Evolutionary conservation across 2,888 invertebrate species (phyloP).

Genomic region (Piscicola geometra): DNA sequence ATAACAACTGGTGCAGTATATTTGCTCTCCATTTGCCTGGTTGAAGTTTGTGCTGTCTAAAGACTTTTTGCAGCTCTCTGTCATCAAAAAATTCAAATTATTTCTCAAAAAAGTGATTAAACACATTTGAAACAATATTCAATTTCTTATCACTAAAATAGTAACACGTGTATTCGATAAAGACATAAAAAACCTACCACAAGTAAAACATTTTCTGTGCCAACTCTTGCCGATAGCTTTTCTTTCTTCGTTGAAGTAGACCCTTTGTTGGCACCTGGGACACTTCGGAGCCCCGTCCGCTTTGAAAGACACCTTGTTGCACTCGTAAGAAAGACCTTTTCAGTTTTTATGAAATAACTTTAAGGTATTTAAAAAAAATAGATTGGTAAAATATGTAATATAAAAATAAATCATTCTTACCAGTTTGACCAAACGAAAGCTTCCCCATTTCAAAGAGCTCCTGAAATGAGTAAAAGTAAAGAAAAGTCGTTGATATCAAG

Average conservation of each 20-base stretch:
- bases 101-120: background rate
- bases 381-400: background rate
- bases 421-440: constrained; percentile 30
- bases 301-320: constrained; percentile 41
- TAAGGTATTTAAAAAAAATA: background rate
- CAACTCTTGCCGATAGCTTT: constrained; percentile 55
- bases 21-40: constrained; percentile 77
- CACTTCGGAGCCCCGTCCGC: constrained; percentile 60
- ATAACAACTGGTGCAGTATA: constrained; percentile 85
- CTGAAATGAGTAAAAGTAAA: background rate
- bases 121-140: background rate
- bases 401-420: constrained; percentile 9
- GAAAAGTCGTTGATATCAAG: background rate
- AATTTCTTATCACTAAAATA: too few species aligned
- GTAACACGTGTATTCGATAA: background rate
- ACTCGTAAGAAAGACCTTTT: constrained; percentile 42
- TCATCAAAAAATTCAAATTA: background rate
- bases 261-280: constrained; percentile 69
- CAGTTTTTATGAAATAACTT: background rate
- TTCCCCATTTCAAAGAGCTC: constrained; percentile 27
- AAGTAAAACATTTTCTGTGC: constrained; percentile 56
- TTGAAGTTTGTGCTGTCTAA: constrained; percentile 64
- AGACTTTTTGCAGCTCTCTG: constrained; percentile 51
- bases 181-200: constrained; percentile 49
- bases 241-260: constrained; percentile 57